Evolutionary conservation across 2,113 vertebrate species (phyloP), one percentile per base, ranked within the genome.

Genomic region (Hyla sarda): DNA sequence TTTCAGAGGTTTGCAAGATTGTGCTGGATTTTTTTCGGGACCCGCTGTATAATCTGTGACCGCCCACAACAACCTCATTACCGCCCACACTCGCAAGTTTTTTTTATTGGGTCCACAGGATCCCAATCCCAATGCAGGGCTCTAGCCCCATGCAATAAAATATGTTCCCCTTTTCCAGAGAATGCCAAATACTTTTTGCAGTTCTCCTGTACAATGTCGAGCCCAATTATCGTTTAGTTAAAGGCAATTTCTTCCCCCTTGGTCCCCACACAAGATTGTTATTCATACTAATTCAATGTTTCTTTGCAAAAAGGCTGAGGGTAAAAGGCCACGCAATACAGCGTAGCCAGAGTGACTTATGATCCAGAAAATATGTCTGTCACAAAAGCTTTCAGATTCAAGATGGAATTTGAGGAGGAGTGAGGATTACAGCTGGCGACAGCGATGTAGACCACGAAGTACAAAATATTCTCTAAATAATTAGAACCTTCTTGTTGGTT

Each of bases 401-500:
- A 60, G 54, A 48, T 84, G 83, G 83, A 84, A 84, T 84, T 65
- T 84, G 83, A 84, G 83, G 56, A 84, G 83, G 83, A 76, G 83
- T 30, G 83, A 76, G 83, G 83, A 84, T 84, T 84, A 84, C 37
- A 76, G 73, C 34, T 76, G 72, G 72, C 54, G 72, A 60, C 72
- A 47, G 71, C 19, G 1, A 34, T 48, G 37, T 65, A 75, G 75
- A 62, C 69, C 71, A 62, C 72, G 69, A 74, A 73, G 82, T 50
- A 32, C 32, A 65, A 62, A 28, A 60, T 76, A 23, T 50, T 65
- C 54, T 21, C 76, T 25, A 76, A 76, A 76, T 75, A 84, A 76
- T 76, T 50, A 62, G 83, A 84, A 62, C 72, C 73, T 84, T 65
- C 72, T 76, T 75, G 25, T 77, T 56, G 82, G 69, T 72, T 83